phyloP scores from a whole-genome alignment of 1,140 invertebrate species.

The Sinonovacula constricta region DNA sequence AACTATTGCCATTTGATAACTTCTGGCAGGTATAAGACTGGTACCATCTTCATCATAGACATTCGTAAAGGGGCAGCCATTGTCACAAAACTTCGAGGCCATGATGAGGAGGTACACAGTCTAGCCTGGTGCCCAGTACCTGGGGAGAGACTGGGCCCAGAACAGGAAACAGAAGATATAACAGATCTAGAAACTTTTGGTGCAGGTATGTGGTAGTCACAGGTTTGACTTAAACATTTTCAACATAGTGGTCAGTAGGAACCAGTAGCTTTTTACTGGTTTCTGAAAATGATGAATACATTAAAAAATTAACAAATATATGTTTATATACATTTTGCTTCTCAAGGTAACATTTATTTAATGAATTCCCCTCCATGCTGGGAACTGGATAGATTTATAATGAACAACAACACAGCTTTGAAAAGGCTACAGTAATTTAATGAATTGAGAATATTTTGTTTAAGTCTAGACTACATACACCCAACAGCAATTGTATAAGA shows the following conservation, averaged over 20 bases:
- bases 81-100: constrained; percentile 84
- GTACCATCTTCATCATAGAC: constrained; percentile 62
- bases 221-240: background rate
- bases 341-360: no score
- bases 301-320: no score
- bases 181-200: constrained; percentile 48
- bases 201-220: constrained; percentile 30
- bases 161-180: constrained; percentile 10
- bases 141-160: constrained; percentile 52
- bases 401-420: no score
- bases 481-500: no score
- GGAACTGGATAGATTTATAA: no score
- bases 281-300: no score
- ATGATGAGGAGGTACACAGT: constrained; percentile 85
- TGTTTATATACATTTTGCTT: no score
- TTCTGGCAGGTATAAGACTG: constrained; percentile 63
- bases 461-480: no score
- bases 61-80: constrained; percentile 78
- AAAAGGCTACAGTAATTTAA: no score
- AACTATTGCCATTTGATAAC: constrained; percentile 3
- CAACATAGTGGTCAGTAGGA: background rate
- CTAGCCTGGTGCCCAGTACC: constrained; percentile 86
- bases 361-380: no score
- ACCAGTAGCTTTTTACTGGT: background rate
- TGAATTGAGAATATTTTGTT: no score